Evolutionary conservation across 2,797 vertebrate genomes (phyloP), one percentile per base, ranked within the genome.

Genomic region (Phoebastria nigripes): DNA sequence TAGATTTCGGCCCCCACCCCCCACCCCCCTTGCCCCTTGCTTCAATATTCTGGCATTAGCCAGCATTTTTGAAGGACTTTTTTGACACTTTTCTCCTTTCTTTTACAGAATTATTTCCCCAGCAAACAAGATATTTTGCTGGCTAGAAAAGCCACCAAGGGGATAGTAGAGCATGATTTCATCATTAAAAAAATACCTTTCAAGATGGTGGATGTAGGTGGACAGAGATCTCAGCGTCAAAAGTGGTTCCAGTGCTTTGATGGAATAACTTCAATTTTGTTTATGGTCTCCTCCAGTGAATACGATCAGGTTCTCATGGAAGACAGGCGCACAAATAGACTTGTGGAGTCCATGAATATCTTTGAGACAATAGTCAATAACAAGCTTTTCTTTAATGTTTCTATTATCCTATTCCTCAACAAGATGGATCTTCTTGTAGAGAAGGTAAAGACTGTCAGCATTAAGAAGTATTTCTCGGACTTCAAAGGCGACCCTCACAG

Each of bases 221-320:
- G 99, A 79, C 99, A 99, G 97, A 97, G 99, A 70, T 99, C 99
- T 3, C 99, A 99, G 97, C 98, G 99, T 92, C 99, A 99, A 92
- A 99, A 99, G 96, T 99, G 99, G 99, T 99, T 99, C 96, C 99
- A 99, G 98, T 99, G 99, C 96, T 99, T 99, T 10, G 99, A 99
- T 41, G 99, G 99, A 24, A 99, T 99, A 97, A 99, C 99, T 0
- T 99, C 99, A 0, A 99, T 99, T 94, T 98, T 99, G 87, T 99
- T 99, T 97, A 99, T 99, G 99, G 99, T 99, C 61, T 99, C 99
- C 2, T 99, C 99, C 19, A 99, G 99, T 0, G 99, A 99, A 89
- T 99, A 99, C 0, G 99, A 99, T 96, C 99, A 99, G 98, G 99
- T 99, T 59, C 98, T 99, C 91, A 99, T 99, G 99, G 99, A 99